These are phyloP conservation scores for Drosophila malerkotliana DNA, from an alignment of 1,140 invertebrate species.

Conservation along the genomic window DNA sequence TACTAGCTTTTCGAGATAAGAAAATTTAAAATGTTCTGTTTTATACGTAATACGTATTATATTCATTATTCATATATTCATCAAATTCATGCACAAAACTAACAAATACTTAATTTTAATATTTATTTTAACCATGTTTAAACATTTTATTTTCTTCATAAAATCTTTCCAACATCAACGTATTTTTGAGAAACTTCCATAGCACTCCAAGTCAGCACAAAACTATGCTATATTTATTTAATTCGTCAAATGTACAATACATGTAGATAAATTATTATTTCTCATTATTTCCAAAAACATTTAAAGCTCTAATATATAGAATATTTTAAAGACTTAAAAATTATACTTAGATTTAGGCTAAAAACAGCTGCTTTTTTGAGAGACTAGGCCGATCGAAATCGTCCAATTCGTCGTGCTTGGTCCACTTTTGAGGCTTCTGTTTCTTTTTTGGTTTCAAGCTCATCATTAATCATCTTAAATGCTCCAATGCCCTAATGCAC, in stretches of 20 bases:
- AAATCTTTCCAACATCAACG: no score
- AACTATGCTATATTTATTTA: constrained; percentile 15
- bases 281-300: background rate
- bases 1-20: no score
- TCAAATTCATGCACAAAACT: background rate
- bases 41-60: no score
- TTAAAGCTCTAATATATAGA: background rate
- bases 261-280: background rate
- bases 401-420: background rate
- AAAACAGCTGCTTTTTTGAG: background rate
- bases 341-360: background rate
- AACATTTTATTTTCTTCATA: background rate
- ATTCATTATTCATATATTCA: no score
- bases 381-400: background rate
- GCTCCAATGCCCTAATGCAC: constrained; percentile 32
- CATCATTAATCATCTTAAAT: constrained; percentile 20
- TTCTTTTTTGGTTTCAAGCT: constrained; percentile 4
- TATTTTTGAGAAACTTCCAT: background rate
- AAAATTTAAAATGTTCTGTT: no score
- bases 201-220: background rate
- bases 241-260: background rate
- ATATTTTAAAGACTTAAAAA: background rate
- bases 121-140: background rate
- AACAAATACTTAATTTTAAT: background rate
- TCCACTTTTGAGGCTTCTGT: constrained; percentile 11